phyloP scores from a whole-genome alignment of 1,140 invertebrate genomes.

The Cyclargus thomasi region DNA sequence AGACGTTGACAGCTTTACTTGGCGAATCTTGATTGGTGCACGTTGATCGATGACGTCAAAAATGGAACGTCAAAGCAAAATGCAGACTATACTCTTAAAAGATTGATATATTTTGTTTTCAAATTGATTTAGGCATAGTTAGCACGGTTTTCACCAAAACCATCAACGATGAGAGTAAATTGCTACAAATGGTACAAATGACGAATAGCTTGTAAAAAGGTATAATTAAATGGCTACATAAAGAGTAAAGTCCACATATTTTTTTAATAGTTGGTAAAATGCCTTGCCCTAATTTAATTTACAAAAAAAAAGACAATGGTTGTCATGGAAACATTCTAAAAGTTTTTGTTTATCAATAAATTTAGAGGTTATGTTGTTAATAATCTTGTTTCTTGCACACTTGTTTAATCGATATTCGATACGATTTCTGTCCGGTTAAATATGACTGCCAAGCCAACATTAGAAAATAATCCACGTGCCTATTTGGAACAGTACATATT shows the following conservation, averaged over 20 bases:
- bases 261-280: no score
- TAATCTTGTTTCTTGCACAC: background rate
- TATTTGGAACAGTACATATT: slow-evolving; percentile 51
- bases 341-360: slow-evolving; percentile 30
- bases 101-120: no score
- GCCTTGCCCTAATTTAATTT: background rate
- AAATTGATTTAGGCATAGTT: no score
- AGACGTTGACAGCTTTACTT: slow-evolving; percentile 71
- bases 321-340: slow-evolving; percentile 28
- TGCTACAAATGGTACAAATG: no score
- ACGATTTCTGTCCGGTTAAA: background rate
- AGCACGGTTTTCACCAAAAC: no score
- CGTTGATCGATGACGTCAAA: slow-evolving; percentile 35
- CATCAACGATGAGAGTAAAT: no score
- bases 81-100: no score
- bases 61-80: background rate
- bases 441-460: slow-evolving; percentile 25
- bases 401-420: slow-evolving; percentile 15
- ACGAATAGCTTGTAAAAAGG: no score
- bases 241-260: no score
- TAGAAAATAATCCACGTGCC: slow-evolving; percentile 46
- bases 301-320: slow-evolving; percentile 17
- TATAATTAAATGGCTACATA: no score
- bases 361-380: background rate
- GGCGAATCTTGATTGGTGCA: slow-evolving; percentile 68